Percentiles rank a stretch among this genome's conserved stretches.
These are phyloP conservation scores for Excalfactoria chinensis DNA, from an alignment of 2,113 vertebrate genomes.

Conservation along the genomic window DNA sequence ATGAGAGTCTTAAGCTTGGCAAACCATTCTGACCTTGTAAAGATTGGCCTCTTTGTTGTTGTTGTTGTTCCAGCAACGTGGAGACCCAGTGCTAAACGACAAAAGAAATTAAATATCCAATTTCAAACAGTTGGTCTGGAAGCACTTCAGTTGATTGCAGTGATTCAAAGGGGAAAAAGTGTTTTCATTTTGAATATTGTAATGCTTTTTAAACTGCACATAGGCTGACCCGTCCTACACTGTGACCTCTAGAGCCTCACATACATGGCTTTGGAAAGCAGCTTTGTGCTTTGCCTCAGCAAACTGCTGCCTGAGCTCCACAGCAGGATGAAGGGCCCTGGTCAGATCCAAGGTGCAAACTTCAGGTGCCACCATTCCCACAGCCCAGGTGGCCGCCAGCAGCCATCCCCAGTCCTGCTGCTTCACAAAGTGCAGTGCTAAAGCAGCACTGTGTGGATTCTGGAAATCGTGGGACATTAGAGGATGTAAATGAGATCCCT, in stretches of 20 bases:
- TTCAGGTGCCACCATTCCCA: neutral
- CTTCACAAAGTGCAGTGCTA: neutral
- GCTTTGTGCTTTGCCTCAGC: neutral
- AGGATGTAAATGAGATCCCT: neutral
- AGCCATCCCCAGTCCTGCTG: neutral
- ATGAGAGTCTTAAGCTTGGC: conserved; percentile 5
- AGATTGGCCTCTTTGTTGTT: neutral
- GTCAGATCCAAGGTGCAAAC: neutral
- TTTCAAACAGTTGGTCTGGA: conserved; percentile 58
- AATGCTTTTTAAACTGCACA: conserved; percentile 34
- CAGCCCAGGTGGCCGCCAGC: neutral
- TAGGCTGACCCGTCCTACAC: conserved; percentile 24
- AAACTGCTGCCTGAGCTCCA: neutral
- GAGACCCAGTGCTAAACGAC: conserved; percentile 15
- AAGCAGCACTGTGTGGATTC: neutral
- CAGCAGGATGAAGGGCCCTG: neutral
- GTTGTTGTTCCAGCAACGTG: neutral
- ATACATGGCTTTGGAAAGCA: neutral
- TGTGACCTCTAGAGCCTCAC: neutral
- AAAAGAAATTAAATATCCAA: conserved; percentile 42
- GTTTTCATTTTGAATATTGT: conserved; percentile 17
- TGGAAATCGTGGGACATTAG: neutral
- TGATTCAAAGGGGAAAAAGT: conserved; percentile 16
- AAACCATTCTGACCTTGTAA: conserved; percentile 33
- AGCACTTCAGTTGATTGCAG: conserved; percentile 34